Conservation (phyloP, 2,113 vertebrate species). For the Elanus axillaris region DNA sequence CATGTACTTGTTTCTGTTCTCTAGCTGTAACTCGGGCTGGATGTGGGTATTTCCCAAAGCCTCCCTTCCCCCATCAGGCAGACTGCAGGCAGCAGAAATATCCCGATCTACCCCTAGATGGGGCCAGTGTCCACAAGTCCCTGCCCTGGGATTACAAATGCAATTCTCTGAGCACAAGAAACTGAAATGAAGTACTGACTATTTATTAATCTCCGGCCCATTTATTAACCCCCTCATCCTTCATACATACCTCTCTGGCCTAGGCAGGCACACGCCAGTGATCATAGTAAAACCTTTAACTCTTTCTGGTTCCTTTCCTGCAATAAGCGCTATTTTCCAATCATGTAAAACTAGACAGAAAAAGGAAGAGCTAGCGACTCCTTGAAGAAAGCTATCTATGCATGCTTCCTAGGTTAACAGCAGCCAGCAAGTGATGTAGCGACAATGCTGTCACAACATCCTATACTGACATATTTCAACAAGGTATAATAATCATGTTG, state of each 20-base stretch:
- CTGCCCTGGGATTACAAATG: neutral
- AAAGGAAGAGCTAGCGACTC: neutral
- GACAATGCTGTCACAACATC: neutral
- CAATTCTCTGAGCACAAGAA: neutral
- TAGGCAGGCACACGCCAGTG: neutral
- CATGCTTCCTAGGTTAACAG: neutral
- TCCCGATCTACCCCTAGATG: conserved; percentile 65
- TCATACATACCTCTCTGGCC: neutral
- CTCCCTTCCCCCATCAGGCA: neutral
- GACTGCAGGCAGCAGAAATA: neutral
- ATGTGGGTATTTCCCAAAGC: neutral
- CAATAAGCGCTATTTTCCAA: neutral
- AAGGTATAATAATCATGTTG: neutral
- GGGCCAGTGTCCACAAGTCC: conserved; percentile 23
- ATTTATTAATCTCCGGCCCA: conserved; percentile 52
- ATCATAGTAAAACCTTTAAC: neutral
- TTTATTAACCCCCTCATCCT: conserved; percentile 58
- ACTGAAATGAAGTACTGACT: conserved; percentile 43
- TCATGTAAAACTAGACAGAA: neutral
- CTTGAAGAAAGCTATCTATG: neutral
- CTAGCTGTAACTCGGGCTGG: neutral
- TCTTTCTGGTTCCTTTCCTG: neutral
- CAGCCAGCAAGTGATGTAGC: neutral
- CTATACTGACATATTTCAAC: neutral
- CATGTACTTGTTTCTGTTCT: neutral